Evolutionary conservation across 2,888 invertebrate species (phyloP).

Genomic region (Spodoptera littoralis): DNA sequence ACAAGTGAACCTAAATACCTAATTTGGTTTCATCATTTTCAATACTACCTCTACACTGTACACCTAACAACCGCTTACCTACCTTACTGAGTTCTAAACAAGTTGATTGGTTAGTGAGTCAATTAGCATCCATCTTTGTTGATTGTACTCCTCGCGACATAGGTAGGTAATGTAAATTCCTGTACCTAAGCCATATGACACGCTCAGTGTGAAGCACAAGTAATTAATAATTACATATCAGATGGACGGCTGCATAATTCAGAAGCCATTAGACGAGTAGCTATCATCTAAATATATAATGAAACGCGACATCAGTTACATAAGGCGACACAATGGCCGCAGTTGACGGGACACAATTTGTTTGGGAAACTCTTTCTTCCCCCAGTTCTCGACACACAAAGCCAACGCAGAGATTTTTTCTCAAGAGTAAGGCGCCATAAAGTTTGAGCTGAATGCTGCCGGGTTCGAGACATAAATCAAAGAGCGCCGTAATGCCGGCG

Average conservation of each 20-base stretch:
- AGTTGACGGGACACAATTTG: slow-evolving; percentile 1
- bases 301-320: not conserved
- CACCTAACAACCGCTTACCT: not conserved
- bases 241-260: too few relatives aligned
- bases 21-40: slow-evolving; percentile 7
- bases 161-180: too few relatives aligned
- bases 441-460: slow-evolving; percentile 57
- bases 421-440: slow-evolving; percentile 44
- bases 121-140: too few relatives aligned
- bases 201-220: too few relatives aligned
- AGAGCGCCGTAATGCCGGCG: slow-evolving; percentile 55
- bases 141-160: too few relatives aligned
- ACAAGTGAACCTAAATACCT: slow-evolving; percentile 6
- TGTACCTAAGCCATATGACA: too few relatives aligned
- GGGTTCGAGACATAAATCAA: slow-evolving; percentile 64
- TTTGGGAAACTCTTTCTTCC: slow-evolving; percentile 1
- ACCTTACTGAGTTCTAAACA: not conserved
- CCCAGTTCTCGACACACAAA: slow-evolving; percentile 3
- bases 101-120: too few relatives aligned
- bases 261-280: too few relatives aligned
- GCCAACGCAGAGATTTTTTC: slow-evolving; percentile 21
- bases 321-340: not conserved
- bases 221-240: too few relatives aligned
- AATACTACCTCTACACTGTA: not conserved
- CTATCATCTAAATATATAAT: not conserved